Percentiles rank a stretch among this genome's conserved stretches.
Conservation (phyloP, 1,140 invertebrate species). For the Danaus melanippus region DNA sequence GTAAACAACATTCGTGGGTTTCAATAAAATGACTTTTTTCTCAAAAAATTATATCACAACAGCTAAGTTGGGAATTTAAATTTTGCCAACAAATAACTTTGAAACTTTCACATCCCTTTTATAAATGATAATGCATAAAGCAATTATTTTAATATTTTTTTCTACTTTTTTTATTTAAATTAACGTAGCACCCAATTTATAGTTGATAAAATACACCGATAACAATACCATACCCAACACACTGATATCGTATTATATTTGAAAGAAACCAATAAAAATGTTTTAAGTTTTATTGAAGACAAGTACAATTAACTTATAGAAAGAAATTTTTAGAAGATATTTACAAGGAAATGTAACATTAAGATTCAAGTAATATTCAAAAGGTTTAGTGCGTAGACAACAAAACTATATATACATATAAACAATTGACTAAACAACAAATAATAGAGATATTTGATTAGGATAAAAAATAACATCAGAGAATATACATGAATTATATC, state of each 20-base stretch:
- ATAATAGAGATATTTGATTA: neutral
- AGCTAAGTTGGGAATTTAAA: too few relatives aligned
- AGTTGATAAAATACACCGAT: too few relatives aligned
- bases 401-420: constrained; percentile 13
- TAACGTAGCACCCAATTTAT: too few relatives aligned
- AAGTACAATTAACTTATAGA: constrained; percentile 61
- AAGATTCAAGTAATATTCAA: constrained; percentile 39
- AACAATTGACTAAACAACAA: constrained; percentile 3
- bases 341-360: constrained; percentile 60
- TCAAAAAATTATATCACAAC: too few relatives aligned
- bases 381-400: constrained; percentile 16
- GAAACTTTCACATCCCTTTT: too few relatives aligned
- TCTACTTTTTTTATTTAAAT: too few relatives aligned
- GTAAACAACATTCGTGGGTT: too few relatives aligned
- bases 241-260: neutral
- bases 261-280: constrained; percentile 16
- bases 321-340: constrained; percentile 63
- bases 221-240: too few relatives aligned
- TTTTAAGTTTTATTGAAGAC: constrained; percentile 60
- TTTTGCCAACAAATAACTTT: too few relatives aligned
- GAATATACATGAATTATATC: constrained; percentile 16
- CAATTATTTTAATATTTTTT: too few relatives aligned
- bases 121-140: too few relatives aligned
- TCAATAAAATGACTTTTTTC: too few relatives aligned
- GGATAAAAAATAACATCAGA: constrained; percentile 20